These are phyloP conservation scores for Meriones unguiculatus DNA, from an alignment of 2,113 vertebrate species.

Conservation along the genomic window DNA sequence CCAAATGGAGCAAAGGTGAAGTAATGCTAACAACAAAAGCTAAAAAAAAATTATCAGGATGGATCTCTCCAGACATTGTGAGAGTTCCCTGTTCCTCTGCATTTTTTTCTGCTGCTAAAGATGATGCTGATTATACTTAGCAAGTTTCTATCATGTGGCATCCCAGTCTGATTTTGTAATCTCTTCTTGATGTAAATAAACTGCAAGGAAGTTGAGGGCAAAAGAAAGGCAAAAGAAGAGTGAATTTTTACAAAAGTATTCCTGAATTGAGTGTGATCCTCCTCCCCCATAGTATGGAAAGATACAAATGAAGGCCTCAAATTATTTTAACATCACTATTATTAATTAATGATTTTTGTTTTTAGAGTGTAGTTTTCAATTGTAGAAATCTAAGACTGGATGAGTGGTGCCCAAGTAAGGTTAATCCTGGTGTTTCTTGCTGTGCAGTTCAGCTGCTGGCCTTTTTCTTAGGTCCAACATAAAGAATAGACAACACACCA, in stretches of 20 bases:
- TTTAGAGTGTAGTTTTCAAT: neutral
- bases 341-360: neutral
- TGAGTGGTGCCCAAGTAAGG: neutral
- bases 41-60: neutral
- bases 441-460: neutral
- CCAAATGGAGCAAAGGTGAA: neutral
- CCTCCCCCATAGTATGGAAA: neutral
- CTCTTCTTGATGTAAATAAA: neutral
- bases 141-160: neutral
- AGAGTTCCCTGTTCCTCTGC: neutral
- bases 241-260: neutral
- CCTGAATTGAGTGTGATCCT: neutral
- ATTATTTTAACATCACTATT: neutral
- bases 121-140: neutral
- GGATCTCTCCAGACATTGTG: neutral
- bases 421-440: neutral
- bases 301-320: neutral
- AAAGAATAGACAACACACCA: neutral
- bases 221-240: neutral
- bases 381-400: neutral
- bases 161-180: neutral
- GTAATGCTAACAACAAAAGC: slow-evolving; percentile 9
- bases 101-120: neutral
- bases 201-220: neutral
- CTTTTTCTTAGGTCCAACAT: neutral